These are phyloP conservation scores for Philypnodon macrostomus DNA, from an alignment of 2,797 vertebrate genomes.

Conservation along the genomic window DNA sequence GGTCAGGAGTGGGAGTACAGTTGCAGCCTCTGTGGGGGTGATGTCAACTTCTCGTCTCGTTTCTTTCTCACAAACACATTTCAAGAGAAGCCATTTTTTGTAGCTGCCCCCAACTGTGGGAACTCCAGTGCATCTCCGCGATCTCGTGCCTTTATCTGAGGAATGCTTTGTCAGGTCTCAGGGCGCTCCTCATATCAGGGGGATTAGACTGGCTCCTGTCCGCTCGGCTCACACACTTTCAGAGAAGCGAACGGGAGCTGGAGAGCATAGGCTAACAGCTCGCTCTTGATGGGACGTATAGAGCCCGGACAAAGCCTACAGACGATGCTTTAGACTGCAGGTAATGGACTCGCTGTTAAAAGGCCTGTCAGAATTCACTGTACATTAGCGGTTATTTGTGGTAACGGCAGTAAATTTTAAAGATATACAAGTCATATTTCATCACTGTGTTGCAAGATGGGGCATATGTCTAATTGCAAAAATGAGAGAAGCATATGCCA, in stretches of 20 bases:
- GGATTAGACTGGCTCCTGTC: slow-evolving; percentile 90
- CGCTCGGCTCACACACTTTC: slow-evolving; percentile 60
- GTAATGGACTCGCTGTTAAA: slow-evolving; percentile 38
- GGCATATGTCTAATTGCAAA: not conserved
- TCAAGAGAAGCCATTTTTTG: slow-evolving; percentile 23
- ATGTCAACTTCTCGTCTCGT: slow-evolving; percentile 78
- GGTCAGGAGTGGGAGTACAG: slow-evolving; percentile 28
- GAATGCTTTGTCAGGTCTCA: slow-evolving; percentile 99
- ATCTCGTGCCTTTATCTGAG: slow-evolving; percentile 95
- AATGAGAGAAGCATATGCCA: not conserved
- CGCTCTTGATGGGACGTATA: slow-evolving; percentile 44
- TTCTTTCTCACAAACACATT: slow-evolving; percentile 41
- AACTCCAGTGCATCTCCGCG: slow-evolving; percentile 91
- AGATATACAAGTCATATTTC: slow-evolving; percentile 9
- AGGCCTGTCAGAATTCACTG: not conserved
- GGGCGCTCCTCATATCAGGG: slow-evolving; percentile 96
- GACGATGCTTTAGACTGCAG: slow-evolving; percentile 59
- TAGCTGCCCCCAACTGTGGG: slow-evolving; percentile 73
- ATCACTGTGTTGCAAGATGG: not conserved
- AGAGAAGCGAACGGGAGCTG: slow-evolving; percentile 74
- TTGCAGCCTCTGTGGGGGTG: slow-evolving; percentile 49
- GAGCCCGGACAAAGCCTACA: slow-evolving; percentile 45
- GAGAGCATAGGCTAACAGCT: slow-evolving; percentile 93
- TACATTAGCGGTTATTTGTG: slow-evolving; percentile 4
- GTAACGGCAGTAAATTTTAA: not conserved